Conservation (phyloP, 2,113 vertebrate species). For the Tragelaphus imberbis region DNA sequence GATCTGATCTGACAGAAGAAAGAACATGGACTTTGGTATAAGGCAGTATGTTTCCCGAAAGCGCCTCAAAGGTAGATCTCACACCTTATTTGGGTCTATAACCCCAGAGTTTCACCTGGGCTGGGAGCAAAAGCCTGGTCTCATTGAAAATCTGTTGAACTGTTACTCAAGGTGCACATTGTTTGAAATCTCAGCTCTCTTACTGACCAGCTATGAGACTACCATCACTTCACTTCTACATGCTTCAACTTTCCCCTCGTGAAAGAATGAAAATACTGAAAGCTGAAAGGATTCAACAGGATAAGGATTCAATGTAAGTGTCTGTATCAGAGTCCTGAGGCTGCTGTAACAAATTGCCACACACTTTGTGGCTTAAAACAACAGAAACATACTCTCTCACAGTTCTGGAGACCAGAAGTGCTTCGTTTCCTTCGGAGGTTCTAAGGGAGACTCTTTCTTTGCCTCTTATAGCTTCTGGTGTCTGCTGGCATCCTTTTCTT, state of each 20-base stretch:
- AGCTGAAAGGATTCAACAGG: neutral
- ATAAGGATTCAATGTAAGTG: rapidly evolving
- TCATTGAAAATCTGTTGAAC: neutral
- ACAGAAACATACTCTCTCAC: neutral
- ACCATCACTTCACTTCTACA: neutral
- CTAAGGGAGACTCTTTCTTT: neutral
- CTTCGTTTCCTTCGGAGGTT: rapidly evolving
- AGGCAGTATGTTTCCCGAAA: neutral
- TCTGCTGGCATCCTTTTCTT: neutral
- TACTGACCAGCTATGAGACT: neutral
- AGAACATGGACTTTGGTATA: neutral
- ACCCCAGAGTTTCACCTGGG: neutral
- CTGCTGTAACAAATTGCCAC: neutral
- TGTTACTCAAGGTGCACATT: neutral
- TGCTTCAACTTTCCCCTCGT: neutral
- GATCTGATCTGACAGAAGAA: too few species aligned
- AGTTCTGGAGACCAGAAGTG: neutral
- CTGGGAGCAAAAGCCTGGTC: neutral
- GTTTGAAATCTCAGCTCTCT: neutral
- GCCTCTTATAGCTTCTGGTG: neutral
- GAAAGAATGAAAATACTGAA: neutral
- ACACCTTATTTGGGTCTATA: rapidly evolving
- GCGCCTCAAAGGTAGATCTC: neutral
- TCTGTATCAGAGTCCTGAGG: neutral
- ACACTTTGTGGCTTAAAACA: neutral